phyloP scores from a whole-genome alignment of 2,113 vertebrate genomes.

The Eudorcas thomsonii region DNA sequence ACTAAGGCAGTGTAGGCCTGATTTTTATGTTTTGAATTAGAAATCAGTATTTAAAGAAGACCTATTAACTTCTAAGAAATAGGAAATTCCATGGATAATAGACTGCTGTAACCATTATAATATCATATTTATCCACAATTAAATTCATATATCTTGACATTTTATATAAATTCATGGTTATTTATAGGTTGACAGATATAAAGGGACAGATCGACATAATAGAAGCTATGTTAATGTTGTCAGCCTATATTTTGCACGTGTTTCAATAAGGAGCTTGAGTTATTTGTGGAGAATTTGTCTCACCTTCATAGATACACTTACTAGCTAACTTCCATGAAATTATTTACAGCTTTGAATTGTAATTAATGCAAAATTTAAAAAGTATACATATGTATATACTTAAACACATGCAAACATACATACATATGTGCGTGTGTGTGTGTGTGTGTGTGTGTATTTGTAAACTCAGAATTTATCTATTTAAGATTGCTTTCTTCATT shows the following conservation, averaged over 20 bases:
- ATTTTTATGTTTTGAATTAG: constrained; percentile 46
- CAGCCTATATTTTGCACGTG: not conserved
- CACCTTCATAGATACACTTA: not conserved
- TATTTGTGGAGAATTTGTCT: not conserved
- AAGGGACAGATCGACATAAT: not conserved
- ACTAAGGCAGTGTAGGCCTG: not conserved
- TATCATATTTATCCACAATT: constrained; percentile 39
- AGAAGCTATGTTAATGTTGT: constrained; percentile 33
- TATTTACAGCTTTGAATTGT: not conserved
- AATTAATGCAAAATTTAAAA: not conserved
- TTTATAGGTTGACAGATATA: not conserved
- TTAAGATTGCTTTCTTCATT: constrained; percentile 21
- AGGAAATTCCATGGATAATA: constrained; percentile 41
- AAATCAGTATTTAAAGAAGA: constrained; percentile 56
- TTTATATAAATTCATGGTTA: constrained; percentile 8
- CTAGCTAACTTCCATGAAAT: not conserved
- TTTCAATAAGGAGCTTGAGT: not conserved
- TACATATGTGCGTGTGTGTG: not conserved
- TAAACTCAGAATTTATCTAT: constrained; percentile 15
- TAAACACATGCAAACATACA: not conserved
- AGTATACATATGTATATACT: not conserved
- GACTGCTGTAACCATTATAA: constrained; percentile 2
- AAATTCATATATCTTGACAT: not conserved
- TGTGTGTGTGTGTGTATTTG: not conserved
- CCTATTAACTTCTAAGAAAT: not conserved